Conservation (phyloP, 2,888 invertebrate genomes). For the Microchrysa polita region DNA sequence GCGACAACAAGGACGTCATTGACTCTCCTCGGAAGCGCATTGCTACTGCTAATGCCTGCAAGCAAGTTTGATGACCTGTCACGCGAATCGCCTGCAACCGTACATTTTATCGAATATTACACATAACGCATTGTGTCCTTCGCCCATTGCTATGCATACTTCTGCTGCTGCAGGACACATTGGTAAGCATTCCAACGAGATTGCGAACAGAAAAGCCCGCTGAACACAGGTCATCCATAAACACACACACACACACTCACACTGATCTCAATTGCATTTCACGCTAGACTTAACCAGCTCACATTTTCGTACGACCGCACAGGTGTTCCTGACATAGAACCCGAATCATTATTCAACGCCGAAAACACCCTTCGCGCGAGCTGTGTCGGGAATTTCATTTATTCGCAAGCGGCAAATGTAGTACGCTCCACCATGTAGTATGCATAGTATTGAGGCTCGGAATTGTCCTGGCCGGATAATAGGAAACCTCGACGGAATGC, state of each 20-base stretch:
- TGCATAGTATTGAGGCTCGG: no score
- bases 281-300: slow-evolving; percentile 24
- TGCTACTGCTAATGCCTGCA: slow-evolving; percentile 5
- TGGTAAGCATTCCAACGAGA: not conserved
- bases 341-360: slow-evolving; percentile 21
- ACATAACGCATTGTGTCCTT: not conserved
- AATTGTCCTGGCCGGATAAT: no score
- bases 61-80: slow-evolving; percentile 28
- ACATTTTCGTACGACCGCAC: slow-evolving; percentile 28
- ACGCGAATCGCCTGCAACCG: slow-evolving; percentile 35
- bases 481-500: no score
- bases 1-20: not conserved
- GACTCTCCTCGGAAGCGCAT: no score
- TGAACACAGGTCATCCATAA: no score
- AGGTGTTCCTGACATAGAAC: slow-evolving; percentile 18
- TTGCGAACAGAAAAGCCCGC: not conserved
- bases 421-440: no score
- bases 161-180: not conserved
- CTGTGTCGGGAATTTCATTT: no score
- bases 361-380: no score
- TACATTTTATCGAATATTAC: slow-evolving; percentile 26
- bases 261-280: slow-evolving; percentile 43
- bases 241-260: no score
- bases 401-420: no score
- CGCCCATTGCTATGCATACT: not conserved